Base-by-base conservation (phyloP, 2,888 invertebrate species). In the Diarsia brunnea region DNA sequence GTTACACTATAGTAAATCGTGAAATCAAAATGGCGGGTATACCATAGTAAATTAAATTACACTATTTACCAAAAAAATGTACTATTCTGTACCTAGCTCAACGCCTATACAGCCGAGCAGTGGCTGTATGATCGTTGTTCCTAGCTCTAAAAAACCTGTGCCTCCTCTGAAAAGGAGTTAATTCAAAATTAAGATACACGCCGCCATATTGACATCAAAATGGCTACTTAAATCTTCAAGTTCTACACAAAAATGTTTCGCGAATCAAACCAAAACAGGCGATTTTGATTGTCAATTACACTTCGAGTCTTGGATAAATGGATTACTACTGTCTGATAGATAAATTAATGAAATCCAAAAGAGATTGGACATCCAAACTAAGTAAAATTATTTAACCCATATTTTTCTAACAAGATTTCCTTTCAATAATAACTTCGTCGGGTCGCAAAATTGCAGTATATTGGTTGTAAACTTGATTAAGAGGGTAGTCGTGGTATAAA, bases 401-500 rank as follows among this genome's bases (percentile, higher is more conserved):
- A 73, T 70, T 81, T 73, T 81, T 69, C 58, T 81, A 70, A 81
- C 5, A 63, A 0, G 53, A 78, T 76, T 70, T 31, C 10, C 64
- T 51, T 76, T 73, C 65, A 31, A 16, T 84, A 31, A 24, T 84
- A 81, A 73, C 79, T 69, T 65, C 14, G 73, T 81, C 63, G 66
- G 60, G 43, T 11, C 8, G 67, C n/a, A 70, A 82, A 74, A 85
- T 87, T 81, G 80, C 74, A 78, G 66, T 63, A 75, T 64, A 85
- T 80, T 80, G 77, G 16, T 12, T 67, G 21, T 43, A 4, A 78
- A 87, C 38, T 75, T 27, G 65, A 81, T 87, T 80, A 84, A 1
- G 55, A 19, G 74, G 72, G 47, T 70, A 60, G 66, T 66, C 60
- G 2, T 16, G 3, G 53, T 87, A 87, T 87, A 87, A 85, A 87